A percentile compares a stretch with the other conserved stretches of the same genome.
phyloP scores from a whole-genome alignment of 2,888 invertebrate species.

The Drosophila formosana region DNA sequence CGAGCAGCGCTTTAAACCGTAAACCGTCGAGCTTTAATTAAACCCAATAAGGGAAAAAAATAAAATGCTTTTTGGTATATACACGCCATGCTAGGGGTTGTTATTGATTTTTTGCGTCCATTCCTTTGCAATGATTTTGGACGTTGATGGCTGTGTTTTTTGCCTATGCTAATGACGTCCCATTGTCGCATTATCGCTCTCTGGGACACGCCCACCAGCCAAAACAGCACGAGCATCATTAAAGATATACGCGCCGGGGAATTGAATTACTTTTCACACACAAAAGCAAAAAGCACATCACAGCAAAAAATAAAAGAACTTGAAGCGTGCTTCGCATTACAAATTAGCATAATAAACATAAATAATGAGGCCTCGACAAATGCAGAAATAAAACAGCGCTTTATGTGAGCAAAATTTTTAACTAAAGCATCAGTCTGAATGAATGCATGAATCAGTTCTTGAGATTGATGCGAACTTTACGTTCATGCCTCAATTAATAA shows the following conservation, averaged over 20 bases:
- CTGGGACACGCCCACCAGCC: slow-evolving; percentile 49
- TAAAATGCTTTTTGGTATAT: neutral
- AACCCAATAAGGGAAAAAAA: slow-evolving; percentile 14
- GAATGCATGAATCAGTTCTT: slow-evolving; percentile 7
- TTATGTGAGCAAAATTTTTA: slow-evolving; percentile 11
- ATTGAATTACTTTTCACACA: slow-evolving; percentile 56
- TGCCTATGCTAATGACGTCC: slow-evolving; percentile 70
- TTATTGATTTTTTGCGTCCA: slow-evolving; percentile 61
- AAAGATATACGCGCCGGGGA: slow-evolving; percentile 38
- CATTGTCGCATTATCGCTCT: slow-evolving; percentile 65
- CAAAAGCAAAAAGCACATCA: slow-evolving; percentile 16
- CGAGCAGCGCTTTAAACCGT: slow-evolving; percentile 49
- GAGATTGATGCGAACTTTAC: neutral
- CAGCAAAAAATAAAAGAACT: slow-evolving; percentile 14
- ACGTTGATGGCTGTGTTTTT: slow-evolving; percentile 38
- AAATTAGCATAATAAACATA: slow-evolving; percentile 59
- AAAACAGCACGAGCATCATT: slow-evolving; percentile 14
- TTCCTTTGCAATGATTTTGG: slow-evolving; percentile 38
- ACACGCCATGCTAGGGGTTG: slow-evolving; percentile 38
- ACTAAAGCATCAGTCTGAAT: neutral
- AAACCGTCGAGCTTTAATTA: slow-evolving; percentile 63
- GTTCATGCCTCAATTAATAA: slow-evolving; percentile 3
- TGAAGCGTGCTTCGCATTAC: slow-evolving; percentile 63
- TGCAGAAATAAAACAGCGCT: slow-evolving; percentile 7
- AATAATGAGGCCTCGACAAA: slow-evolving; percentile 29